These are phyloP conservation scores for Drosophila suzukii DNA, from an alignment of 1,140 invertebrate genomes.

Conservation along the genomic window DNA sequence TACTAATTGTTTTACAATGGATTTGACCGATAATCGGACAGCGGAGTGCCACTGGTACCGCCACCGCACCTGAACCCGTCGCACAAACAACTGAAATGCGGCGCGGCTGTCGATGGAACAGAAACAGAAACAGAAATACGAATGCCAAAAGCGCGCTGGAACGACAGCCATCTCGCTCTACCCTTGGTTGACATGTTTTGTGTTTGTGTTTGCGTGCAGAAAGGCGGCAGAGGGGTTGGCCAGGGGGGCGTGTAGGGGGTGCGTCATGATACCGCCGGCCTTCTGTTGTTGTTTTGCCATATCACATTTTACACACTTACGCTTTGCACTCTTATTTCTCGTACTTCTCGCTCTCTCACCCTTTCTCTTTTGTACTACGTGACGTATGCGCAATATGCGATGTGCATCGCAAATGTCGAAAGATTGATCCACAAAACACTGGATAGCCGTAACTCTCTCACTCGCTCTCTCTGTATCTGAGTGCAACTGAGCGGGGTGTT, in stretches of 20 bases:
- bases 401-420: constrained; percentile 54
- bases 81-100: constrained; percentile 64
- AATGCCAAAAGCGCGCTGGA: constrained; percentile 26
- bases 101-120: constrained; percentile 49
- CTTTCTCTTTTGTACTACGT: constrained; percentile 52
- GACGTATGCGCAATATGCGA: constrained; percentile 70
- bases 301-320: constrained; percentile 47
- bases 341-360: constrained; percentile 18
- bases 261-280: constrained; percentile 43
- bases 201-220: constrained; percentile 17
- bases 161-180: constrained; percentile 24
- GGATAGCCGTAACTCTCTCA: constrained; percentile 4
- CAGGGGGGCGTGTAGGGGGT: constrained; percentile 6
- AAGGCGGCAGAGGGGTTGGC: not conserved
- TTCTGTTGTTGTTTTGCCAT: constrained; percentile 49
- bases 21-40: constrained; percentile 51
- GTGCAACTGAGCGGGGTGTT: constrained; percentile 5
- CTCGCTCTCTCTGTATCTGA: not conserved
- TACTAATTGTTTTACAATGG: constrained; percentile 12
- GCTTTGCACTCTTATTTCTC: constrained; percentile 44
- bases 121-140: constrained; percentile 22
- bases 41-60: constrained; percentile 19
- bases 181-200: constrained; percentile 67
- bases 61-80: constrained; percentile 77
- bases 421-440: constrained; percentile 22